Base-by-base conservation (phyloP, 2,113 vertebrate species). In the Ibidorhyncha struthersii region DNA sequence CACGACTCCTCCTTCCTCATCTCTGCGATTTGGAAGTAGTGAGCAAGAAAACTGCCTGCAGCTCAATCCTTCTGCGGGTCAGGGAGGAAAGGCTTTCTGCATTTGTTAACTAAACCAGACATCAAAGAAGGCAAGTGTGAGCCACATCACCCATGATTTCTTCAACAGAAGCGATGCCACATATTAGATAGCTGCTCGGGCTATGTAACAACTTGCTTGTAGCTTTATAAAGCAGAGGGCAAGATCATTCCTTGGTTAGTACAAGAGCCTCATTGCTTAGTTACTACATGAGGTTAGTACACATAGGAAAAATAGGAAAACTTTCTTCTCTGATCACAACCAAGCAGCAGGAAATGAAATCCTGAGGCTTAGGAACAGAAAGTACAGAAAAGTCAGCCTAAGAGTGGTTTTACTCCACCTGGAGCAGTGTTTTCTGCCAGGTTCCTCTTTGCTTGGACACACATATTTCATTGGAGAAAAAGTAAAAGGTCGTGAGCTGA, bases 1-100 rank as follows among this genome's bases (percentile, higher is more conserved):
- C 4, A 2, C 1, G 0, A 20, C 49, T 50, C 32, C 0, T 0
- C 23, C 19, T 67, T 78, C 29, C 67, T 79, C 1, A 0, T 43
- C n/a, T 47, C 72, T 67, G 47, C 0, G 1, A 32, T 55, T 43
- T 58, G 58, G 50, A 65, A 59, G 47, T 0, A 9, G 19, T 43
- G n/a, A 85, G 40, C 40, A 74, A 89, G 22, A 70, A 59, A 84
- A 49, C 9, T 45, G 9, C 25, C 72, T 50, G 41, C 59, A 38
- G 27, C 40, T 72, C 41, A 52, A 0, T 67, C 36, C 32, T 56
- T 79, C 61, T 52, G 20, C 0, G 3, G 27, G 14, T 50, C 41
- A 43, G 73, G 36, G 32, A 87, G 23, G 21, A 74, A 43, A 69
- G 40, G 6, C 61, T 63, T 79, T 62, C 36, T 4, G 0, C n/a